phyloP scores from a whole-genome alignment of 2,797 vertebrate genomes.

The Pipistrellus pygmaeus region DNA sequence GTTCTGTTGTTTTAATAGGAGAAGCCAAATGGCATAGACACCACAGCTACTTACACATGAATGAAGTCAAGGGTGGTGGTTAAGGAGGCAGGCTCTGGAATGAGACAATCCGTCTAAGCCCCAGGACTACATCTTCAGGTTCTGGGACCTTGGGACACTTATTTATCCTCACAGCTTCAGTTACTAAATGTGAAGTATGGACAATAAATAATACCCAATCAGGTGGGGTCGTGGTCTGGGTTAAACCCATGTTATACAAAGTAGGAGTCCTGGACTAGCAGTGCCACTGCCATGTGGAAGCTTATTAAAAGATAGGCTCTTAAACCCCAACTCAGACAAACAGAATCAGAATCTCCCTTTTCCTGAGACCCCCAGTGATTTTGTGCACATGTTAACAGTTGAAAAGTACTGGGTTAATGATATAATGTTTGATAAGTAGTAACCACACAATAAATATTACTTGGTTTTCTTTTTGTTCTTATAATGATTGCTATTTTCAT shows the following conservation, averaged over 20 bases:
- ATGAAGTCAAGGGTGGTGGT: neutral
- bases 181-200: neutral
- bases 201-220: neutral
- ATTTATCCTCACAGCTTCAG: neutral
- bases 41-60: neutral
- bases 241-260: slow-evolving; percentile 17
- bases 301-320: neutral
- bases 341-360: neutral
- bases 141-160: neutral
- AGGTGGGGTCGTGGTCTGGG: neutral
- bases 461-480: slow-evolving; percentile 18
- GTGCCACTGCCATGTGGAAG: neutral
- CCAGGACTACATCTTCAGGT: neutral
- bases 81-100: neutral
- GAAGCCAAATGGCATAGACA: neutral
- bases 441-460: neutral
- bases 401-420: slow-evolving; percentile 16
- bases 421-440: neutral
- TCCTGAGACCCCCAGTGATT: neutral
- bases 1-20: neutral
- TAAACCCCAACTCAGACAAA: neutral
- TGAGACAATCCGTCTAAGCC: neutral
- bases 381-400: neutral
- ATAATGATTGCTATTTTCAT: slow-evolving; percentile 52
- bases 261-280: neutral